Base-by-base conservation (phyloP, 2,888 invertebrate species). In the Penaeus monodon region DNA sequence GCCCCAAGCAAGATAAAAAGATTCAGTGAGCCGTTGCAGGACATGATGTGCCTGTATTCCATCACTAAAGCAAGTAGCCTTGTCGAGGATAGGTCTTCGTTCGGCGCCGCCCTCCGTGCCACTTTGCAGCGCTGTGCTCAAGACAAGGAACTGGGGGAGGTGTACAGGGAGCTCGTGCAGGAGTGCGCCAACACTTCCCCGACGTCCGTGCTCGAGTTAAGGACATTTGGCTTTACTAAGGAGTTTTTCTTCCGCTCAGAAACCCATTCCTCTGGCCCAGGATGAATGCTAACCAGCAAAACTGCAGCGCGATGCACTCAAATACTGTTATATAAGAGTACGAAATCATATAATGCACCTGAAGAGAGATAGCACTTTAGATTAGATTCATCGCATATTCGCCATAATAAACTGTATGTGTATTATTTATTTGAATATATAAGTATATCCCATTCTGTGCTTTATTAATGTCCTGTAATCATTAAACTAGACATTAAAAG, bases 191-290 rank as follows among this genome's bases (percentile, higher is more conserved):
- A 29, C n/a, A 70, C 24, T 8, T 27, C 68, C n/a, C 80, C 73
- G 7, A 38, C 68, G n/a, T 29, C 78, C 0, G 70, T 63, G 20
- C 83, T 83, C 29, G 73, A 82, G 44, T 66, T 86, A 27, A 66
- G 63, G 20, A 86, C 79, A 27, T 33, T 79, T 57, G 86, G 78
- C 70, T 83, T 86, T 74, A 83, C 79, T n/a, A 86, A 83, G 79
- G 79, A 73, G 65, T 86, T 83, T 27, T 86, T 38, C 57, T 86
- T 85, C 64, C 33, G 64, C 57, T 57, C 78, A 57, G 49, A 77
- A 17, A 8, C 49, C 49, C 27, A 6, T 8, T 17, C 64, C 29
- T 78, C 24, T 6, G 24, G 44, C 0, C 17, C 64, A 1, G 64
- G 10, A 14, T 7, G 78, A 22, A 29, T 0, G 33, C 14, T 57